Percentiles rank a stretch among this genome's conserved stretches.
Conservation (phyloP, 2,888 invertebrate species). For the Polyommatus icarus region DNA sequence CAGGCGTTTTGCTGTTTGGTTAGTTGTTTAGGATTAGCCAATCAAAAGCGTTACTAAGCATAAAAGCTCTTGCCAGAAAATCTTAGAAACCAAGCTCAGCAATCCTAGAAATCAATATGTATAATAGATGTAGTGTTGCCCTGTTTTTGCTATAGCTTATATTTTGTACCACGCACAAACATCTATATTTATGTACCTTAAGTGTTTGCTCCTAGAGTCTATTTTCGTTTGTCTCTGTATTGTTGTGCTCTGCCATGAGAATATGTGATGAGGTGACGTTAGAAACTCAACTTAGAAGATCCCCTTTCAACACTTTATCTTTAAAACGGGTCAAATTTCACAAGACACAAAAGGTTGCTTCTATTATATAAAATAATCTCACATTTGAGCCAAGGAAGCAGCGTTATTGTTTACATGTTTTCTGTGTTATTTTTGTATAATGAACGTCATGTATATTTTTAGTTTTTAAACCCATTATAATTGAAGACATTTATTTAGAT, state of each 20-base stretch:
- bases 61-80: no score
- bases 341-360: constrained; percentile 16
- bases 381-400: background rate
- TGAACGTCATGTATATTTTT: background rate
- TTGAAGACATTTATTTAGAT: background rate
- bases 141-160: background rate
- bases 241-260: constrained; percentile 47
- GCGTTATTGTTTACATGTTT: background rate
- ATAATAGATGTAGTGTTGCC: background rate
- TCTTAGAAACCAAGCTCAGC: background rate
- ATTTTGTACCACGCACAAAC: background rate
- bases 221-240: constrained; percentile 19
- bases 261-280: constrained; percentile 47
- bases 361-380: constrained; percentile 10
- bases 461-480: background rate
- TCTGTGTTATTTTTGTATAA: background rate
- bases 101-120: no score
- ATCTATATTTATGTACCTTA: constrained; percentile 3
- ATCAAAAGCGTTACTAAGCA: no score
- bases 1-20: no score
- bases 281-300: constrained; percentile 40
- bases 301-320: constrained; percentile 36
- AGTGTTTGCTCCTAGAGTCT: background rate
- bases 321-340: constrained; percentile 35
- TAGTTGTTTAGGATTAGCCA: no score